Evolutionary conservation across 1,140 invertebrate genomes (phyloP).

Genomic region (Drosophila elegans): DNA sequence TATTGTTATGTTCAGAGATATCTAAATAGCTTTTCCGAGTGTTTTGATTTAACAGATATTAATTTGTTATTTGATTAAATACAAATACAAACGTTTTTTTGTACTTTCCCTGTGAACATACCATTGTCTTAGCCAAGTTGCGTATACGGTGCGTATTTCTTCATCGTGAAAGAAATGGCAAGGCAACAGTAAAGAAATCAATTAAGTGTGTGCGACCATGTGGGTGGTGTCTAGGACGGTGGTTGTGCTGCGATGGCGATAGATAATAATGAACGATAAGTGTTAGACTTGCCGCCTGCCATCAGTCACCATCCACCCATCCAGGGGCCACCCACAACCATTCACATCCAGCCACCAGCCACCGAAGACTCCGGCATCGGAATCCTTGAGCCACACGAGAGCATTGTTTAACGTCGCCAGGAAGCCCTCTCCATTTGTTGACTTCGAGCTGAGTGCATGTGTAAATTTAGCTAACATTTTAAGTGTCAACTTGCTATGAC

Average conservation of each 20-base stretch:
- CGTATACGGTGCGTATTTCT: constrained; percentile 24
- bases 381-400: constrained; percentile 38
- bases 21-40: no score
- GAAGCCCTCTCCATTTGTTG: constrained; percentile 40
- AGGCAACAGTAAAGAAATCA: constrained; percentile 61
- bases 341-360: neutral
- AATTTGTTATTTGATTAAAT: no score
- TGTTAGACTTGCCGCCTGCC: constrained; percentile 72
- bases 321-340: neutral
- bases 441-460: constrained; percentile 71
- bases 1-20: no score
- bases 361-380: neutral
- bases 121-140: constrained; percentile 40
- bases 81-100: no score
- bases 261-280: constrained; percentile 83
- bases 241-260: constrained; percentile 29
- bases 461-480: constrained; percentile 80
- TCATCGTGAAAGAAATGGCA: constrained; percentile 10
- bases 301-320: constrained; percentile 46
- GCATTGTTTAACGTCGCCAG: constrained; percentile 43
- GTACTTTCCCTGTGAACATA: constrained; percentile 23
- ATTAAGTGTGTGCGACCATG: constrained; percentile 56
- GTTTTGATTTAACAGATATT: no score
- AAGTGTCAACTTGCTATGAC: constrained; percentile 76
- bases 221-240: constrained; percentile 5